Conservation (phyloP, 2,113 vertebrate genomes). For the Regulus satrapa region DNA sequence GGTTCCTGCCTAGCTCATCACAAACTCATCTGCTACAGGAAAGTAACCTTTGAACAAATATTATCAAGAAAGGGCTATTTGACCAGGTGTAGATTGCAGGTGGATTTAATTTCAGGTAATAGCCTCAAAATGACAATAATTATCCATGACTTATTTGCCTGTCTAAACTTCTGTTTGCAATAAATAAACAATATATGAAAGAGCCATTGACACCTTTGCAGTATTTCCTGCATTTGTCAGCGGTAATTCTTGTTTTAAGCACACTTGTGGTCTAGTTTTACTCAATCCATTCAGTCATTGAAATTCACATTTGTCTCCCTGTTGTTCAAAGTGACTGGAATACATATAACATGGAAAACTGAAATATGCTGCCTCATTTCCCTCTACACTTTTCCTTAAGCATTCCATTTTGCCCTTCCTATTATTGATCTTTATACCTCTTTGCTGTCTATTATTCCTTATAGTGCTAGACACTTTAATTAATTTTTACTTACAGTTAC, state of each 20-base stretch:
- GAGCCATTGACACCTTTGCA: not conserved
- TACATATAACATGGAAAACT: not conserved
- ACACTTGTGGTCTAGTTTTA: not conserved
- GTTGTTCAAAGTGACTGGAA: not conserved
- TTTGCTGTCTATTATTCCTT: not conserved
- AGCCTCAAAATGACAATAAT: not conserved
- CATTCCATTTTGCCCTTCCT: not conserved
- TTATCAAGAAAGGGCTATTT: not conserved
- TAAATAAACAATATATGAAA: not conserved
- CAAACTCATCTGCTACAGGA: not conserved
- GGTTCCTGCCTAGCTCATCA: not conserved
- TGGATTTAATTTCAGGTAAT: not conserved
- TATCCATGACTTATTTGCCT: not conserved
- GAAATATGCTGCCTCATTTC: not conserved
- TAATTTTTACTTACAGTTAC: not conserved
- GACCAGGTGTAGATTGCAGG: not conserved
- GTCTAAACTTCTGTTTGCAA: not conserved
- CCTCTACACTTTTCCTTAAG: not conserved
- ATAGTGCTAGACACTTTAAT: not conserved
- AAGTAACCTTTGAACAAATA: not conserved
- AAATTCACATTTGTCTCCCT: not conserved
- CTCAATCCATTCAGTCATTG: not conserved
- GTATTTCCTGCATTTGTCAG: not conserved
- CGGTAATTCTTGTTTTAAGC: not conserved
- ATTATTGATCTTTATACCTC: not conserved